phyloP scores from a whole-genome alignment of 2,113 vertebrate genomes.

The Mesocricetus auratus region DNA sequence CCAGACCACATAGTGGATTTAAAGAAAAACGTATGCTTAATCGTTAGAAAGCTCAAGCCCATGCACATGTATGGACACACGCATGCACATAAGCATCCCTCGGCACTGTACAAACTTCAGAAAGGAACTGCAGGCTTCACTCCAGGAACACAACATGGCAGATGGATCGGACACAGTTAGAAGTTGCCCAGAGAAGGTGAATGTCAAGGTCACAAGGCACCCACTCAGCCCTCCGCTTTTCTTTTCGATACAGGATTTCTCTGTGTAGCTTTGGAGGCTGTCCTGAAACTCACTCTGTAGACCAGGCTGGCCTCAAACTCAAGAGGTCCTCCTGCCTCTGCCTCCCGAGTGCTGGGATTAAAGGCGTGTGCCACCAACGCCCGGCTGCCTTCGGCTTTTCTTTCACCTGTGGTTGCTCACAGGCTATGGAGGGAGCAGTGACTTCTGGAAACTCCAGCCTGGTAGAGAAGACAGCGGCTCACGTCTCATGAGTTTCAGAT shows the following conservation, averaged over 20 bases:
- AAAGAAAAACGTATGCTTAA: neutral
- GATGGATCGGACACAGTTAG: neutral
- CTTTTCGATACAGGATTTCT: too few relatives aligned
- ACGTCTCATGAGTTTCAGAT: neutral
- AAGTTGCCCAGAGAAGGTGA: neutral
- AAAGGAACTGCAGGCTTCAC: neutral
- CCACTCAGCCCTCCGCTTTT: accelerated
- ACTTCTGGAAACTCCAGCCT: neutral
- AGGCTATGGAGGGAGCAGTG: neutral
- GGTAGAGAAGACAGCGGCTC: neutral
- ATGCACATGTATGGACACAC: too few relatives aligned
- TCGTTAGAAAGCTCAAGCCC: neutral
- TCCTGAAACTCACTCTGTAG: too few relatives aligned
- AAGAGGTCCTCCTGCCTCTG: too few relatives aligned
- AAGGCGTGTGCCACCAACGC: too few relatives aligned
- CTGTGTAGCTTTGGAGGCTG: too few relatives aligned
- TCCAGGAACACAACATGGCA: neutral
- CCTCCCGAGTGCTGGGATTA: too few relatives aligned
- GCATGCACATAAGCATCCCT: too few relatives aligned
- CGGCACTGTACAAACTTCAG: neutral
- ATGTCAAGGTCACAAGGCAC: neutral
- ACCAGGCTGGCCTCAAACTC: too few relatives aligned
- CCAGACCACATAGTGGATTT: neutral
- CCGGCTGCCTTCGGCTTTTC: too few relatives aligned
- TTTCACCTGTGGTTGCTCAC: neutral